Evolutionary conservation across 2,888 invertebrate species (phyloP).

Genomic region (Platerodrilus igneus): DNA sequence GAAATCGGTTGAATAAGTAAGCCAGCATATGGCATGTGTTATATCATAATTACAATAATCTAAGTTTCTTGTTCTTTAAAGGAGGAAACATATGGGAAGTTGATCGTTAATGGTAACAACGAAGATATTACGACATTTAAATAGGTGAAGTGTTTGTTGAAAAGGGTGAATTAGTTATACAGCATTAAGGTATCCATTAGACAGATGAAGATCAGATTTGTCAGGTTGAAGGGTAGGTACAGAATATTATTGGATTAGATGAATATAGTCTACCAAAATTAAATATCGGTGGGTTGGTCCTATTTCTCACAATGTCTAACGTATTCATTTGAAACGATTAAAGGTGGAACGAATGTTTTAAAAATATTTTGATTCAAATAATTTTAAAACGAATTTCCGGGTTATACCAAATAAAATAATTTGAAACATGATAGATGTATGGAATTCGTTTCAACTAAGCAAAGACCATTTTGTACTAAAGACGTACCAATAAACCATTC

Average conservation of each 20-base stretch:
- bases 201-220: slow-evolving; percentile 30
- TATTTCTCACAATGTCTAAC: no score
- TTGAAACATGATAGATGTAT: no score
- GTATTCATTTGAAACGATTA: no score
- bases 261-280: slow-evolving; percentile 30
- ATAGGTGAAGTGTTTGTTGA: slow-evolving; percentile 32
- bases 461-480: no score
- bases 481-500: no score
- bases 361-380: no score
- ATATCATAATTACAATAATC: slow-evolving; percentile 47
- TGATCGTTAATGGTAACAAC: slow-evolving; percentile 18
- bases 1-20: slow-evolving; percentile 30
- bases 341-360: no score
- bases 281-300: no score
- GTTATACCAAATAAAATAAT: no score
- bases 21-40: slow-evolving; percentile 42
- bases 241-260: slow-evolving; percentile 22
- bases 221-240: slow-evolving; percentile 37
- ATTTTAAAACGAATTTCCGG: no score
- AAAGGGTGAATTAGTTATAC: slow-evolving; percentile 40
- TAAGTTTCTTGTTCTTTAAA: slow-evolving; percentile 19
- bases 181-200: slow-evolving; percentile 21
- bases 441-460: no score
- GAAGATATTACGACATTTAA: slow-evolving; percentile 19
- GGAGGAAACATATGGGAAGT: slow-evolving; percentile 34